phyloP scores from a whole-genome alignment of 1,140 invertebrate genomes.

The Leptinotarsa lineolata region DNA sequence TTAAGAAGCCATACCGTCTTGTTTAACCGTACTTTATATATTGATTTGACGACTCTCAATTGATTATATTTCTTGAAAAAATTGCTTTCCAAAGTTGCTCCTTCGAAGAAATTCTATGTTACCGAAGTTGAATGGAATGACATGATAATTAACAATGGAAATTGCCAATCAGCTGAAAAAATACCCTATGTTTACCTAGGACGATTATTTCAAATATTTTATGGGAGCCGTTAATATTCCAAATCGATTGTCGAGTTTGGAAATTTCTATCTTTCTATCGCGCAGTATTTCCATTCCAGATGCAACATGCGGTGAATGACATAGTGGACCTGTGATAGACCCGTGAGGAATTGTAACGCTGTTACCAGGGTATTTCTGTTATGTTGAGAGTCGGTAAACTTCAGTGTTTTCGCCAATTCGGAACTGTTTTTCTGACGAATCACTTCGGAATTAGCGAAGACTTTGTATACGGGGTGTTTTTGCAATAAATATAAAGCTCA shows the following conservation, averaged over 20 bases:
- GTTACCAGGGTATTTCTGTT: neutral
- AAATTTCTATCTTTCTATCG: too few species aligned
- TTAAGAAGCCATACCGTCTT: conserved; percentile 34
- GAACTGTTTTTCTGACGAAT: neutral
- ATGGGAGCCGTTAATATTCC: too few species aligned
- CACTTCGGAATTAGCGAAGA: neutral
- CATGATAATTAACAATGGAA: too few species aligned
- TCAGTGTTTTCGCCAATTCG: neutral
- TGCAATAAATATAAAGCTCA: conserved; percentile 31
- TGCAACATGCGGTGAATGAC: neutral
- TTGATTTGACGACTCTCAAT: neutral
- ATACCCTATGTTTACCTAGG: too few species aligned
- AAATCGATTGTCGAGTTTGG: too few species aligned
- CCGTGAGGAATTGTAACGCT: conserved; percentile 21
- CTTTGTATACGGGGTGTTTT: conserved; percentile 34
- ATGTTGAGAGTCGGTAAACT: neutral
- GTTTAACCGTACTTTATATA: conserved; percentile 18
- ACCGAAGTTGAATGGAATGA: neutral
- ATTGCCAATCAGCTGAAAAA: too few species aligned
- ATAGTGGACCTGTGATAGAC: conserved; percentile 30
- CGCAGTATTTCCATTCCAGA: too few species aligned
- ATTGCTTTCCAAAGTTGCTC: neutral
- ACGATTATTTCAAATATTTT: too few species aligned
- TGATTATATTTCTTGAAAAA: neutral
- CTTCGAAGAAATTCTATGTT: neutral